These are phyloP conservation scores for Tolypeutes matacus DNA, from an alignment of 2,797 vertebrate species.

Conservation along the genomic window DNA sequence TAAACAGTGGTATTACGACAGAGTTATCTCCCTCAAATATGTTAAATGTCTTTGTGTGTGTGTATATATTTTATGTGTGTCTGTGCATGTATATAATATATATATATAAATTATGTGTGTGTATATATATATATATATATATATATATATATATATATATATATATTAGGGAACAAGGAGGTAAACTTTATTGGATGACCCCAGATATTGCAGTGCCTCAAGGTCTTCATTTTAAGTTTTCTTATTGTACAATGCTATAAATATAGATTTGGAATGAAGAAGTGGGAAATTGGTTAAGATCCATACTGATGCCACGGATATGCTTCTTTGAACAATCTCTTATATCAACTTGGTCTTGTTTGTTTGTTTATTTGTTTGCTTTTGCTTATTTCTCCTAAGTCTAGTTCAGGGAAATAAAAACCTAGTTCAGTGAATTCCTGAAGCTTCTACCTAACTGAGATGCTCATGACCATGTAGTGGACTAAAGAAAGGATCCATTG, in stretches of 20 bases:
- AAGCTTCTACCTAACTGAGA: neutral
- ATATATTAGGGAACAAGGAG: neutral
- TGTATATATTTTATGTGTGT: too few relatives aligned
- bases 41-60: neutral
- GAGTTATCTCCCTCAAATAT: neutral
- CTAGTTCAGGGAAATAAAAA: neutral
- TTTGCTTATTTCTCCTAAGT: constrained; percentile 8
- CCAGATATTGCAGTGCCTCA: neutral
- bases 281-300: neutral
- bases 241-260: neutral
- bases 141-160: too few relatives aligned
- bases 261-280: neutral
- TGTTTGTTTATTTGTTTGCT: constrained; percentile 33
- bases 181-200: neutral
- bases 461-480: neutral
- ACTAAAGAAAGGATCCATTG: neutral
- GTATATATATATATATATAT: too few relatives aligned
- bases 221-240: neutral
- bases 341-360: neutral
- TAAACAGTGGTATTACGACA: neutral
- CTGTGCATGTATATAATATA: neutral
- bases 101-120: too few relatives aligned
- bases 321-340: neutral
- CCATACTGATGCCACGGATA: neutral
- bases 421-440: neutral